Base-by-base conservation (phyloP, 2,888 invertebrate species). In the Athripsodes cinereus region DNA sequence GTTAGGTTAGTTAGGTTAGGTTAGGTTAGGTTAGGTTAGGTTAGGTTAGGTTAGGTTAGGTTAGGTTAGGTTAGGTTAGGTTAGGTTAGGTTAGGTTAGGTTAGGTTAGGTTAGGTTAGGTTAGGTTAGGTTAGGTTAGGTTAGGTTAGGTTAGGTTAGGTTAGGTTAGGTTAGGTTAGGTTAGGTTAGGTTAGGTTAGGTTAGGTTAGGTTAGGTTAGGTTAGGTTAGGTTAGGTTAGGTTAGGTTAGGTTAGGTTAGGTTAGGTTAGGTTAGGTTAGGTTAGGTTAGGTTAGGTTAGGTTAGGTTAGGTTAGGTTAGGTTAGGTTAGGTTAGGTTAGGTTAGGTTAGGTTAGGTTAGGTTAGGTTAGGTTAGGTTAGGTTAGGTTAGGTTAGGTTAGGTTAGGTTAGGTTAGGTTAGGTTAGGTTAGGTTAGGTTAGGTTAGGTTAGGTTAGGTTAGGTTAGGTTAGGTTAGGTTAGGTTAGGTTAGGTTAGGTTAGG, bases 201-300 rank as follows among this genome's bases (percentile, higher is more conserved):
- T 64, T 64, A 51, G 57, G 62, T 62, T 63, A 55, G 60, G 62
- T 61, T 64, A 58, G 63, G 66, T 57, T 64, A 56, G 53, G 53
- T 53, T 58, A 57, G 55, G 58, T 58, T 54, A 59, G 55, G 60
- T 63, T 57, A 61, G 64, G 64, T 65, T 59, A 63, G 64, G 64
- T 50, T 50, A 50, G 50, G 50, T 50, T 50, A 50, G 50, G 50
- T 50, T 50, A 50, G 50, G 50, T 50, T 50, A 50, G 50, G 50
- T 50, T 50, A 50, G 50, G 50, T 50, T 50, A 50, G 50, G 48
- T 18, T 48, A 48, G 48, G 48, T 48, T 48, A 48, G 50, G 50
- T 50, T 50, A 50, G 50, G 50, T 50, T 50, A 50, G 50, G 50
- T 50, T 50, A 50, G 50, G 50, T 50, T 50, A 50, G 50, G 50